Base-by-base conservation (phyloP, 2,113 vertebrate genomes). In the Podarcis muralis region DNA sequence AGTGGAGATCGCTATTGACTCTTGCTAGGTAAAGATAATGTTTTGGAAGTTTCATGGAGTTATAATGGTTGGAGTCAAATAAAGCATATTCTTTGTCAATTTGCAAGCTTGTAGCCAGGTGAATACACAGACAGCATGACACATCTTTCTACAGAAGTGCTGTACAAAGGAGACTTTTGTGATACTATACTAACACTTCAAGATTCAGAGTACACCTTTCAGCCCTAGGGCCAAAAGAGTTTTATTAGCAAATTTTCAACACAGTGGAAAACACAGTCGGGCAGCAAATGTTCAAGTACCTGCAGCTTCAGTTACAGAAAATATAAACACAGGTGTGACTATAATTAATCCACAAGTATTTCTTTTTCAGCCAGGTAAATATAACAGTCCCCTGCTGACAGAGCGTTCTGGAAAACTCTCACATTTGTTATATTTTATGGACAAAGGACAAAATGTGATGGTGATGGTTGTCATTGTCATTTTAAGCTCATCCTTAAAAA, bases 71-170 rank as follows among this genome's bases (percentile, higher is more conserved):
- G 35, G 32, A 35, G 90, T 69, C 3, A 0, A 25, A 89, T 72
- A 62, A 65, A 87, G 37, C n/a, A 59, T 86, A 35, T 32, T 57
- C 27, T 89, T 43, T 79, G 88, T 84, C 81, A 91, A 40, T 11
- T 85, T 91, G 80, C 6, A 87, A 32, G 62, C 76, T 90, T 85
- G 9, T 79, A 89, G 85, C 62, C 84, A 89, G 40, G 79, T 82
- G 48, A 94, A 92, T 53, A 83, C 80, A 74, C 22, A 81, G 66
- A 59, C 71, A 86, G 84, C 71, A 83, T 79, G 86, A 80, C 40
- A 81, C 9, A 81, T 57, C 53, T 65, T 72, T 87, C 85, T 57
- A 90, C 81, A 92, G 16, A 84, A 77, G 1, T 1, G 82, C 6
- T 11, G n/a, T 32, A 15, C 37, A 86, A 92, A 87, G 75, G 12